Base-by-base conservation (phyloP, 2,113 vertebrate genomes). In the Elgaria multicarinata region DNA sequence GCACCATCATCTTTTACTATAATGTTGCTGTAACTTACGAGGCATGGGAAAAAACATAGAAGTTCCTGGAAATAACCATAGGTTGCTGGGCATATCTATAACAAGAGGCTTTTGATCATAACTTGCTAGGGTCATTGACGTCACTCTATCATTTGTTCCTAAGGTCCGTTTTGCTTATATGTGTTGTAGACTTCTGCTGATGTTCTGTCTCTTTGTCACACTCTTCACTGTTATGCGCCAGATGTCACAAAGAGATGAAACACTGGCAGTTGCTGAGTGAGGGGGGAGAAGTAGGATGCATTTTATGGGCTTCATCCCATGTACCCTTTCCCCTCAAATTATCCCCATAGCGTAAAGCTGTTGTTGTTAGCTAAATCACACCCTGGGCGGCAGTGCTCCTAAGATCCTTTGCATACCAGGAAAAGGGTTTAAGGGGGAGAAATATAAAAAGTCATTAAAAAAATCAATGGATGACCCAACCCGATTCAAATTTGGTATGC, bases 1-100 rank as follows among this genome's bases (percentile, higher is more conserved):
- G n/a, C 24, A 42, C 80, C 12, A 83, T 83, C 58, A 83, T 83
- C 36, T 83, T 83, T 83, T 83, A 83, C 80, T 81, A 24, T 26
- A 62, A 39, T 1, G 6, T 16, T 64, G 36, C 80, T 83, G 26
- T 83, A 69, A 67, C 82, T 69, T 67, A 67, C 28, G 39, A 83
- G 64, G 82, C 82, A 69, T 42, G 33, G 66, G 62, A 28, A 67
- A n/a, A 83, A 67, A 83, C 64, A 67, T 67, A 67, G 42, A 83
- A 83, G 62, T 44, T 46, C 67, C 82, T 46, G 64, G 12, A 67
- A 69, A 84, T 46, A 46, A 84, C 42, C 46, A 33, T n/a, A 14
- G 28, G 42, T 24, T 33, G 39, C 20, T 2, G 50, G 42, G 36
- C 18, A 39, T 64, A 62, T 39, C 55, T 62, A 83, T 39, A 44